Conservation (phyloP, 2,113 vertebrate species). For the Engraulis encrasicolus region DNA sequence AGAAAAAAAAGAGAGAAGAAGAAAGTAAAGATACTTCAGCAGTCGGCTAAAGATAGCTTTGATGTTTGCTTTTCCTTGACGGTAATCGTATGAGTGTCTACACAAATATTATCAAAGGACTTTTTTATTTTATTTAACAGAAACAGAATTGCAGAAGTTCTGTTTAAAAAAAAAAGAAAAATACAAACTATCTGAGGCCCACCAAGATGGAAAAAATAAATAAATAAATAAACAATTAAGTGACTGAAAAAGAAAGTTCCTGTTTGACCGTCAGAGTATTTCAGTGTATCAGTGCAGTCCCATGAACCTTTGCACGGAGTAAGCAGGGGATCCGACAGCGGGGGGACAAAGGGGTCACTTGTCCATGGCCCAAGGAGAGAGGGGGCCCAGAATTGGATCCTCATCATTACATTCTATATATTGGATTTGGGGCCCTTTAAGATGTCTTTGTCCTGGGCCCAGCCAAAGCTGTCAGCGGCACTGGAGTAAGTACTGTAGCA, state of each 20-base stretch:
- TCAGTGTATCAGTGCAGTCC: not conserved
- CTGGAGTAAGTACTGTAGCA: not conserved
- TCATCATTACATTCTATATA: no score
- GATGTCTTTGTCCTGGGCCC: no score
- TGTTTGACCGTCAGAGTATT: not conserved
- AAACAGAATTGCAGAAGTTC: no score
- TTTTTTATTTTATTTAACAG: not conserved
- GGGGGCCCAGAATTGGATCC: no score
- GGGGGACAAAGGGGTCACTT: no score
- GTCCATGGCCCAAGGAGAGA: no score
- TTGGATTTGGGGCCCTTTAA: no score
- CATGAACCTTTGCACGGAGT: not conserved
- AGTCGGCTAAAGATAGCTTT: not conserved
- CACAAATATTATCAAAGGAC: constrained; percentile 17
- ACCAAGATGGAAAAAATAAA: not conserved
- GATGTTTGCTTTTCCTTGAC: constrained; percentile 2
- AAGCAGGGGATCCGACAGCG: no score
- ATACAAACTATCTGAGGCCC: not conserved
- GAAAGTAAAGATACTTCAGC: not conserved
- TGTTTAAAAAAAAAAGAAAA: not conserved
- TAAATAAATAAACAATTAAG: not conserved
- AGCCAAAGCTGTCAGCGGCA: no score
- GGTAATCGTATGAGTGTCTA: not conserved
- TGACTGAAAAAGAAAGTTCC: not conserved
- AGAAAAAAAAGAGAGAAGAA: not conserved